Evolutionary conservation across 1,140 invertebrate genomes (phyloP).

Genomic region (Temnothorax nylanderi): DNA sequence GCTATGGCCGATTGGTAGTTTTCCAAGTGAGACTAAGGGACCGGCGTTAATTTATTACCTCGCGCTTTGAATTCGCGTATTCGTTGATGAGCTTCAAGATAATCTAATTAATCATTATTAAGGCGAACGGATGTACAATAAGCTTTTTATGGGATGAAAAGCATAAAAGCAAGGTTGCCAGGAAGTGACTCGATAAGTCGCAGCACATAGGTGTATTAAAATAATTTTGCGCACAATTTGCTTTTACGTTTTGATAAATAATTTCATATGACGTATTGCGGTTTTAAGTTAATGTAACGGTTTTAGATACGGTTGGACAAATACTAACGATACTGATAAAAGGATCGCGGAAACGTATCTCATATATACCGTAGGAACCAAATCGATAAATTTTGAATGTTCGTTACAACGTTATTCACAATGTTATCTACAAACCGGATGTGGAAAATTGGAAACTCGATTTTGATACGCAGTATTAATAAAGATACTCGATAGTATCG

Average conservation of each 20-base stretch:
- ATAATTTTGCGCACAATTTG: not conserved
- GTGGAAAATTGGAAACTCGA: conserved; percentile 35
- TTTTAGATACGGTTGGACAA: not conserved
- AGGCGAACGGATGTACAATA: not conserved
- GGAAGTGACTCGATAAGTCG: not conserved
- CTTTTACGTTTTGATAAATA: conserved; percentile 5
- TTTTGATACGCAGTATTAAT: conserved; percentile 45
- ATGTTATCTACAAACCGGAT: not conserved
- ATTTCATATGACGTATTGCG: not conserved
- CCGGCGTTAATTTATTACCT: conserved; percentile 42
- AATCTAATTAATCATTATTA: conserved; percentile 44
- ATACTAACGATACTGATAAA: not conserved
- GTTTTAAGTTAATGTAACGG: not conserved
- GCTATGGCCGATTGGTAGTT: conserved; percentile 32
- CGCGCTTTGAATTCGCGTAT: conserved; percentile 6
- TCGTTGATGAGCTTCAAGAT: conserved; percentile 11
- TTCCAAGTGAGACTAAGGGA: conserved; percentile 43
- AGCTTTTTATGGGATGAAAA: not conserved
- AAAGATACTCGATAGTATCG: conserved; percentile 41
- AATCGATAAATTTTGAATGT: conserved; percentile 17
- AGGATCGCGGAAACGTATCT: not conserved
- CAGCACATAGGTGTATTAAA: not conserved
- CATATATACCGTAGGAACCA: not conserved
- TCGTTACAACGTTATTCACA: conserved; percentile 12
- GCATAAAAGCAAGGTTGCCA: not conserved